Conservation (phyloP, 2,888 invertebrate genomes). For the Cataglyphis albicans region DNA sequence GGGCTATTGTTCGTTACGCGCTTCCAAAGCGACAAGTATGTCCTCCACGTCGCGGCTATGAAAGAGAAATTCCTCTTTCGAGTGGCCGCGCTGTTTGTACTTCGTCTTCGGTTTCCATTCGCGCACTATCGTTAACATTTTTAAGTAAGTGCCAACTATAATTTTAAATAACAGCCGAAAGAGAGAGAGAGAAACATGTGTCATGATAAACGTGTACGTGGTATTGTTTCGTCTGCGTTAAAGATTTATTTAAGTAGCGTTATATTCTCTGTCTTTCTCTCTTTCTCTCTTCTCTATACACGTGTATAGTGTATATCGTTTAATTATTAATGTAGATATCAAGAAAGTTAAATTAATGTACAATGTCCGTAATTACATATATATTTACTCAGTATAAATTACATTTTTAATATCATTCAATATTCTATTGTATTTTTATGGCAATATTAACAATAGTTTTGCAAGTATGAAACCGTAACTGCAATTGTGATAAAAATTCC, state of each 20-base stretch:
- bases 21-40: conserved; percentile 51
- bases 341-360: not conserved
- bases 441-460: not conserved
- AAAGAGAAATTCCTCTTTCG: conserved; percentile 49
- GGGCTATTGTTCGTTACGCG: conserved; percentile 69
- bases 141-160: conserved; percentile 30
- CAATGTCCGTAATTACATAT: not conserved
- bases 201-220: not conserved
- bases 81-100: conserved; percentile 33
- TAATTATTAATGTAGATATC: not conserved
- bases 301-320: not conserved
- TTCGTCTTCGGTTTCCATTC: conserved; percentile 24
- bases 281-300: too few species aligned
- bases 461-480: not conserved
- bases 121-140: conserved; percentile 38
- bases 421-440: not conserved
- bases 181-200: not conserved
- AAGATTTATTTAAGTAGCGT: not conserved
- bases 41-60: conserved; percentile 41
- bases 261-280: too few species aligned
- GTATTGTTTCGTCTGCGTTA: not conserved
- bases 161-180: conserved; percentile 21
- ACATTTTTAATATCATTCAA: not conserved
- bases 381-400: not conserved
- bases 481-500: conserved; percentile 1